Percentiles rank a stretch among this genome's conserved stretches.
These are phyloP conservation scores for Aspidiotus rigidus DNA, from an alignment of 2,888 invertebrate genomes.

Conservation along the genomic window DNA sequence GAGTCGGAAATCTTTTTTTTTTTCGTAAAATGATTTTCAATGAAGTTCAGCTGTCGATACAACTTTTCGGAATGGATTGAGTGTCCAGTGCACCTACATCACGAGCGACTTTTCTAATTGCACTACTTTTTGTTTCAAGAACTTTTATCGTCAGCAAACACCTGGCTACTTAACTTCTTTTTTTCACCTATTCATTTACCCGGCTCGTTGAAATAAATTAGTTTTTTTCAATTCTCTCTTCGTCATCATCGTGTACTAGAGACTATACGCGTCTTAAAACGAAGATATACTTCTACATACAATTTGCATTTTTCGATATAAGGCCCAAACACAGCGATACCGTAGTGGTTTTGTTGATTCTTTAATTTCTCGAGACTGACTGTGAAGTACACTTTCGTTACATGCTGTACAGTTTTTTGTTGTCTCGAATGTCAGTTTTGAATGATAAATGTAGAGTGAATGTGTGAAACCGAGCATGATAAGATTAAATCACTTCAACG, in stretches of 20 bases:
- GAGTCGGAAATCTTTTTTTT: background rate
- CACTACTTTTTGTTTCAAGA: no score
- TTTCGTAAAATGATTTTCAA: no score
- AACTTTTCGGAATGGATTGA: no score
- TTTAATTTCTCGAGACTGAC: background rate
- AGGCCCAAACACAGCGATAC: background rate
- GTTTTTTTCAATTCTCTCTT: no score
- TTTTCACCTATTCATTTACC: no score
- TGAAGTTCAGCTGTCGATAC: background rate
- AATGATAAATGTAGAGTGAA: background rate
- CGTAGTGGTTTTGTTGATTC: background rate
- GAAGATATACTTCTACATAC: background rate
- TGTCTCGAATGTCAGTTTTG: background rate
- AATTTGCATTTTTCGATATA: background rate
- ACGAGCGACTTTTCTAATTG: no score
- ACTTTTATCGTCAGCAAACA: no score
- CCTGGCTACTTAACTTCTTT: no score
- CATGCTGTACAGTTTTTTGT: background rate
- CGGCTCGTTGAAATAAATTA: no score
- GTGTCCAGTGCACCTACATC: no score
- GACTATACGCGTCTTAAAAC: no score
- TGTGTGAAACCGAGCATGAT: constrained; percentile 2
- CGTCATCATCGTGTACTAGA: no score
- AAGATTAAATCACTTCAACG: background rate
- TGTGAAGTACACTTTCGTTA: background rate